phyloP scores from a whole-genome alignment of 2,797 vertebrate genomes.

The Protonibea diacanthus region DNA sequence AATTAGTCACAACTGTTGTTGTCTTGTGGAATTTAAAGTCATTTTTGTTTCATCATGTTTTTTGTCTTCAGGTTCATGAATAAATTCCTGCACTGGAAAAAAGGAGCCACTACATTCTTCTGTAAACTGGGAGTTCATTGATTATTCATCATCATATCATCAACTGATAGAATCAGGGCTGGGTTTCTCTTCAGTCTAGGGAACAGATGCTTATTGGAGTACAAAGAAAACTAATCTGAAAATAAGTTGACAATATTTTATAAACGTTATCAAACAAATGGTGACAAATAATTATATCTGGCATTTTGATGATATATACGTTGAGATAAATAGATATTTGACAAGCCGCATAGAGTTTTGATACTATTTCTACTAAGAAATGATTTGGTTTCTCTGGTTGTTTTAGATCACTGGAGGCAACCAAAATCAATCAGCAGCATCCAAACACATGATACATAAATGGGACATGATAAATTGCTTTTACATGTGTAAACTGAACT shows the following conservation, averaged over 20 bases:
- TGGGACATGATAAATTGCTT: background rate
- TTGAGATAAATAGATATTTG: too few species aligned
- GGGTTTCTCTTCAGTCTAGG: too few species aligned
- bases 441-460: background rate
- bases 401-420: background rate
- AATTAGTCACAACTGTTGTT: too few species aligned
- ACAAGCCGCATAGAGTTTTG: too few species aligned
- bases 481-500: background rate
- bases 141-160: background rate
- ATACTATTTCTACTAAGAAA: background rate
- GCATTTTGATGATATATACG: too few species aligned
- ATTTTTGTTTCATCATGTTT: background rate
- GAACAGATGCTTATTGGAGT: background rate
- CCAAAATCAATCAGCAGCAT: background rate
- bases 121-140: background rate
- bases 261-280: too few species aligned
- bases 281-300: too few species aligned
- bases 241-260: background rate
- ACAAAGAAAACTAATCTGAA: background rate
- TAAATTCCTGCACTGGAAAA: background rate
- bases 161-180: background rate
- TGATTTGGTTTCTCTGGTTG: background rate
- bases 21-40: background rate
- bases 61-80: conserved; percentile 26
- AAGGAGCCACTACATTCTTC: background rate